Evolutionary conservation across 2,797 vertebrate genomes (phyloP), one percentile per base, ranked within the genome.

Genomic region (Pygocentrus nattereri): DNA sequence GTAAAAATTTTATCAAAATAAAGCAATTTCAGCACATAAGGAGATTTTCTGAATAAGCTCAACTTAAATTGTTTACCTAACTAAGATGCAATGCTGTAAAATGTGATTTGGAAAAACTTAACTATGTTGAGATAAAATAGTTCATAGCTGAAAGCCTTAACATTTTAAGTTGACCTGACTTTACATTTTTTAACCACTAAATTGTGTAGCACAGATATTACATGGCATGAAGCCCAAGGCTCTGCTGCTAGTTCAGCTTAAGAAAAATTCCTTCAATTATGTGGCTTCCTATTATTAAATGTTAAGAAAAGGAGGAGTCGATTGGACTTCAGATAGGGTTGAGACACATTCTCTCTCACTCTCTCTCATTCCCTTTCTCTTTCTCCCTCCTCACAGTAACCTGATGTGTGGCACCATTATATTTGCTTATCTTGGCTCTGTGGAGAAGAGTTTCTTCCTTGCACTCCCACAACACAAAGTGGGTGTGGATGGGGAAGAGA

Each of bases 321-420:
- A 84, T 83, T 82, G 72, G 27, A 84, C 50, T 82, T 21, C 64
- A 68, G 77, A 82, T 84, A 78, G 44, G 56, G 52, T 69, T 75
- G 61, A 85, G 71, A 84, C 74, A 80, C 78, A 73, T 81, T 87
- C 85, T 79, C 80, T 71, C 56, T 84, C 76, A n/a, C 69, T 76
- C 47, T 80, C 30, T 18, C 79, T 78, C 61, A 52, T 59, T 79
- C 56, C 58, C 58, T 83, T 79, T 80, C 73, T 75, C 50, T 71
- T 67, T 73, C 67, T 81, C 73, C 65, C 67, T 76, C 67, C 67
- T 76, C 74, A 85, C 73, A 56, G 83, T 82, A 87, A 86, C 77
- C 86, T 85, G 77, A 88, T 88, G 82, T 85, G 85, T 86, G 75
- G 85, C 76, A 85, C 86, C 81, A 87, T 85, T 87, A 67, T 88